Conservation (phyloP, 2,797 vertebrate genomes). For the Limosa lapponica region DNA sequence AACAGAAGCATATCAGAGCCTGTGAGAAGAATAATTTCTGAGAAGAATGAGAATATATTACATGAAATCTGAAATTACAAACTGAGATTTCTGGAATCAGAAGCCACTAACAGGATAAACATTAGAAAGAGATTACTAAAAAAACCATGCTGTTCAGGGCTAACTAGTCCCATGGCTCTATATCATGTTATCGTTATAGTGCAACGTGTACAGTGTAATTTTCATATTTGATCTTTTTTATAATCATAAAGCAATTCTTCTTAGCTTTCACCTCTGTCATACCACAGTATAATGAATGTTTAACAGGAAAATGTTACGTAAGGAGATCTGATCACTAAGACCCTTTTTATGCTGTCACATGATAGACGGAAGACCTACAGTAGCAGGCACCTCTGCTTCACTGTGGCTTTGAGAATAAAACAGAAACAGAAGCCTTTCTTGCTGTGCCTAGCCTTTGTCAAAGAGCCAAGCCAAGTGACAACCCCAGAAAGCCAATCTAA, state of each 20-base stretch:
- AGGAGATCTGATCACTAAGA: not conserved
- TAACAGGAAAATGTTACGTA: not conserved
- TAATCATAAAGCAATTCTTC: not conserved
- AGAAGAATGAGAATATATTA: not conserved
- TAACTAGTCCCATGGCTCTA: not conserved
- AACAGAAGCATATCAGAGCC: not conserved
- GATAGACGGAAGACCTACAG: not conserved
- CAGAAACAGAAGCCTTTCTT: not conserved
- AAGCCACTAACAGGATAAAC: not conserved
- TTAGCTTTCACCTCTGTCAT: not conserved
- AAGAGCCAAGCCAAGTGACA: not conserved
- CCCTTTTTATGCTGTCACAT: not conserved
- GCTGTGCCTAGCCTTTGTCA: not conserved
- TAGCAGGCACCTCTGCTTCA: not conserved
- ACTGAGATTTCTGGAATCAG: not conserved
- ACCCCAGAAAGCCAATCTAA: slow-evolving; percentile 18
- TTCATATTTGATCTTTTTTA: not conserved
- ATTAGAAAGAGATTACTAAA: not conserved
- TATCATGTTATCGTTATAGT: not conserved
- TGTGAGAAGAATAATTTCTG: not conserved
- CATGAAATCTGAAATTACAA: not conserved
- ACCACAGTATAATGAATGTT: not conserved
- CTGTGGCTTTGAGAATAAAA: not conserved
- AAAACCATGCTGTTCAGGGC: not conserved
- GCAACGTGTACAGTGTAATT: not conserved